These are phyloP conservation scores for Hesperia comma DNA, from an alignment of 2,888 invertebrate genomes.

Conservation along the genomic window DNA sequence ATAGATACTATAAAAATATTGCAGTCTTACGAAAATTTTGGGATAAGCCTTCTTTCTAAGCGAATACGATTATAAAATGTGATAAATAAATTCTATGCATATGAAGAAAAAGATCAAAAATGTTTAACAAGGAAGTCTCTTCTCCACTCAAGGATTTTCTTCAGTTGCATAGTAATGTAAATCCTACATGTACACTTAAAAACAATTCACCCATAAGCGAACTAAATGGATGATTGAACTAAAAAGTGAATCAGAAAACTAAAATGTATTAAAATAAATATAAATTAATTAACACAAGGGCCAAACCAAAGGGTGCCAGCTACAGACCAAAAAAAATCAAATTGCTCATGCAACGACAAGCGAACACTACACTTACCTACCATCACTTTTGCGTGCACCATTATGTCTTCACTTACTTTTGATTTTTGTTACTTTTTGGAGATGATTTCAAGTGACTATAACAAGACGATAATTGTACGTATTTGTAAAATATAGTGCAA, in stretches of 20 bases:
- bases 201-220: conserved; percentile 40
- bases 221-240: conserved; percentile 46
- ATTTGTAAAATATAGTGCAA: conserved; percentile 12
- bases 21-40: conserved; percentile 65
- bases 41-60: conserved; percentile 41
- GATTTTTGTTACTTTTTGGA: not conserved
- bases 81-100: conserved; percentile 30
- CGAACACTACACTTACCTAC: conserved; percentile 62
- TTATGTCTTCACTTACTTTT: conserved; percentile 52
- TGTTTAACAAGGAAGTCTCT: too few species aligned
- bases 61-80: conserved; percentile 32
- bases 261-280: conserved; percentile 46
- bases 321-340: conserved; percentile 73
- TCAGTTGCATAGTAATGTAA: not conserved
- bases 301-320: conserved; percentile 83
- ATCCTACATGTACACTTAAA: not conserved
- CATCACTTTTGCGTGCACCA: conserved; percentile 58
- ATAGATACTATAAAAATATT: conserved; percentile 58
- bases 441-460: not conserved
- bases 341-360: conserved; percentile 76
- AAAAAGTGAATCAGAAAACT: conserved; percentile 44
- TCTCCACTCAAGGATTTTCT: conserved; percentile 4
- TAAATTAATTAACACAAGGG: conserved; percentile 68
- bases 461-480: conserved; percentile 11
- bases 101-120: conserved; percentile 22